These are phyloP conservation scores for Oryzias celebensis DNA, from an alignment of 2,113 vertebrate genomes.

Conservation along the genomic window DNA sequence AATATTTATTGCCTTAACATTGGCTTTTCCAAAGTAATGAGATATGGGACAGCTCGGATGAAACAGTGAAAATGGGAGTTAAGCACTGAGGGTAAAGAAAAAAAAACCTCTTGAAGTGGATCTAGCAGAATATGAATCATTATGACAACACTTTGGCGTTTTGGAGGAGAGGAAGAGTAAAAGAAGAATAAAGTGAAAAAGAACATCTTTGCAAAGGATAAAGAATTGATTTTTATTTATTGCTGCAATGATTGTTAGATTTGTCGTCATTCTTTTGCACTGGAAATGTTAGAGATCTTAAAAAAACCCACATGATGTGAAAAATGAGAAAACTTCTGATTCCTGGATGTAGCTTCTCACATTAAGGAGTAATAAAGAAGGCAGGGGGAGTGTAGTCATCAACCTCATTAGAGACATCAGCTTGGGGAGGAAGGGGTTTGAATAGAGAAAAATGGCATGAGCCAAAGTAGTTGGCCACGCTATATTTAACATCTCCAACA, in stretches of 20 bases:
- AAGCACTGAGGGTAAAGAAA: conserved; percentile 16
- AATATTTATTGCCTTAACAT: conserved; percentile 13
- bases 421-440: conserved; percentile 5
- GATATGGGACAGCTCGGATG: conserved; percentile 17
- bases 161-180: neutral
- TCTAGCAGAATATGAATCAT: conserved; percentile 37
- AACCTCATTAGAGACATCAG: conserved; percentile 27
- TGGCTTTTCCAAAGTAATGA: conserved; percentile 35
- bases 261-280: neutral
- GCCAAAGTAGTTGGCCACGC: conserved; percentile 47
- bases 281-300: neutral
- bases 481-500: conserved; percentile 78
- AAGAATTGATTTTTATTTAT: neutral
- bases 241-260: conserved; percentile 14
- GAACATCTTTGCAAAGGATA: neutral
- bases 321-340: conserved; percentile 27
- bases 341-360: neutral
- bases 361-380: neutral
- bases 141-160: conserved; percentile 8
- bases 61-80: conserved; percentile 23
- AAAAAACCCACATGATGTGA: conserved; percentile 7
- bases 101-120: conserved; percentile 40
- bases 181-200: neutral
- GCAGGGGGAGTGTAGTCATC: conserved; percentile 6
- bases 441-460: conserved; percentile 27